A percentile compares a stretch with the other conserved stretches of the same genome.
These are phyloP conservation scores for Egretta garzetta DNA, from an alignment of 2,113 vertebrate genomes.

Conservation along the genomic window DNA sequence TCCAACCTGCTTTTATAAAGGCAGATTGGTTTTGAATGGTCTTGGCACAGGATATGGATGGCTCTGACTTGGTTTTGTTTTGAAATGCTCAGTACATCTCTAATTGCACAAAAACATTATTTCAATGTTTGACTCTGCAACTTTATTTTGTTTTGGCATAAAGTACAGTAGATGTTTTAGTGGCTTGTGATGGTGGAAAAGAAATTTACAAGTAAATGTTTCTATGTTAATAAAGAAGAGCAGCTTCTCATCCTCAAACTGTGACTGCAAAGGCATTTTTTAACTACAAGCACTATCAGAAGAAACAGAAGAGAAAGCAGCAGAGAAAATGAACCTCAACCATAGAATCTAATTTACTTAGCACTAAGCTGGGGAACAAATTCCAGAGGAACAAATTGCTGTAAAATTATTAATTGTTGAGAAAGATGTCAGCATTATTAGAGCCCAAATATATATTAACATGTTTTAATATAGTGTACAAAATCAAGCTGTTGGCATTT, in stretches of 20 bases:
- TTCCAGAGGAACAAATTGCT: background rate
- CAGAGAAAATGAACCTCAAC: background rate
- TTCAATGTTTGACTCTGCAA: background rate
- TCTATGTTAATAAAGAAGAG: background rate
- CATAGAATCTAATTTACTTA: background rate
- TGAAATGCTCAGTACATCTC: background rate
- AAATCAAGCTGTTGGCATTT: background rate
- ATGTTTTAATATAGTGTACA: background rate
- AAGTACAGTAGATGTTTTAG: background rate
- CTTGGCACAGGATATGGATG: background rate
- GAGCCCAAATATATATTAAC: background rate
- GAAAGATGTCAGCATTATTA: background rate
- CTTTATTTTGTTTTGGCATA: background rate
- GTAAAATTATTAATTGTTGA: background rate
- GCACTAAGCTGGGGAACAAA: background rate
- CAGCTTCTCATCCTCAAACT: background rate
- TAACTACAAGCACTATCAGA: background rate
- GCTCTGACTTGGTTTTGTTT: background rate
- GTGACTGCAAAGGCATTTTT: background rate
- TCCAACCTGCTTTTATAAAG: background rate
- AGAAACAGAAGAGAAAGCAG: background rate
- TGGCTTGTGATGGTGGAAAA: background rate
- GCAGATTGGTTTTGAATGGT: background rate
- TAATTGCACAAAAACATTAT: conserved; percentile 1
- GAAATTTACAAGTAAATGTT: background rate